Percentiles rank a stretch among this genome's conserved stretches.
phyloP scores from a whole-genome alignment of 2,888 invertebrate genomes.

The Orchesellides sinensis region DNA sequence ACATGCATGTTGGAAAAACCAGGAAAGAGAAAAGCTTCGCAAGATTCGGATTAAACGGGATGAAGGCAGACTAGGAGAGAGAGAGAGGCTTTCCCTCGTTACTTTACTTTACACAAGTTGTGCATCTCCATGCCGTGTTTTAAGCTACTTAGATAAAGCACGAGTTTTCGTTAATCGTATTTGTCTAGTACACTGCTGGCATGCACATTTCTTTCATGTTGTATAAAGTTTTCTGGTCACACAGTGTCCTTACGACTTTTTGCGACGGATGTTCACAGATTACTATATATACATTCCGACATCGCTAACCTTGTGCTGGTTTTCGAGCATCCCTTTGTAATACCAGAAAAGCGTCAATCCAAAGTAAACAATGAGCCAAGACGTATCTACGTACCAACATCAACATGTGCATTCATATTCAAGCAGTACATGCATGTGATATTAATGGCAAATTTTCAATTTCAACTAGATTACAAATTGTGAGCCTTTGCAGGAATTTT shows the following conservation, averaged over 20 bases:
- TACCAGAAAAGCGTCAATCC: neutral
- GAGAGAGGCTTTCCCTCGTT: constrained; percentile 38
- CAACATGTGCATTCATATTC: no score
- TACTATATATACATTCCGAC: neutral
- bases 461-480: no score
- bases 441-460: no score
- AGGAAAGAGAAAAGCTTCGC: constrained; percentile 32
- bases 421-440: no score
- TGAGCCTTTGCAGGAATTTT: no score
- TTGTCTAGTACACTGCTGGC: neutral
- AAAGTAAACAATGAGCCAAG: neutral
- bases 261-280: constrained; percentile 65
- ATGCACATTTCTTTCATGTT: neutral
- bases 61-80: constrained; percentile 37
- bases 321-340: neutral
- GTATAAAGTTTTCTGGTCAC: constrained; percentile 67
- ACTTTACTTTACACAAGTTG: constrained; percentile 30
- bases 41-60: constrained; percentile 50
- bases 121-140: constrained; percentile 24
- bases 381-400: no score
- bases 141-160: constrained; percentile 31
- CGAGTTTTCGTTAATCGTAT: constrained; percentile 17
- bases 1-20: neutral
- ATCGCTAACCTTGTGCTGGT: neutral
- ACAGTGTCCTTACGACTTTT: constrained; percentile 60